These are phyloP conservation scores for Scotopteryx bipunctaria DNA, from an alignment of 2,888 invertebrate genomes.

Conservation along the genomic window DNA sequence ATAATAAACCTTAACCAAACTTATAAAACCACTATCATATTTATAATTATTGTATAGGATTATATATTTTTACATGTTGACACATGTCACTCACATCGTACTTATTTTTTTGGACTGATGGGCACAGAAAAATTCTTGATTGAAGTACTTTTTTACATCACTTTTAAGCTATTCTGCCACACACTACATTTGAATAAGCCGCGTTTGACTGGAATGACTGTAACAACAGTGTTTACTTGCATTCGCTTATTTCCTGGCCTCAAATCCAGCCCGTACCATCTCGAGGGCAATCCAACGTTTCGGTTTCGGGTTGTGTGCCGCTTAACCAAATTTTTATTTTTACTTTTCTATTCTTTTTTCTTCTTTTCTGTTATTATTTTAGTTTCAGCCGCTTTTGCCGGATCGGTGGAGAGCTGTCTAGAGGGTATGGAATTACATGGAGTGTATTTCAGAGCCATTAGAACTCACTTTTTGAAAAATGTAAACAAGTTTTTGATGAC, in stretches of 20 bases:
- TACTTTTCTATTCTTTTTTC: conserved; percentile 46
- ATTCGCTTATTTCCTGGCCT: conserved; percentile 50
- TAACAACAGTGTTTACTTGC: no score
- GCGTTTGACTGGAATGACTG: no score
- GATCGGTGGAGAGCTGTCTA: conserved; percentile 42
- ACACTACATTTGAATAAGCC: no score
- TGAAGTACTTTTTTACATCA: no score
- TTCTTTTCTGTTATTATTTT: conserved; percentile 67
- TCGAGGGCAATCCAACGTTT: conserved; percentile 78
- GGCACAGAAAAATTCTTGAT: no score
- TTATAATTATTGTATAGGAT: no score
- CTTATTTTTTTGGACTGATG: no score
- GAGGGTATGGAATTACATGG: conserved; percentile 22
- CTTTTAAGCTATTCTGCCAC: no score
- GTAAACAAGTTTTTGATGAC: neutral
- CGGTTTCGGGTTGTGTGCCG: conserved; percentile 73
- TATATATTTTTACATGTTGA: no score
- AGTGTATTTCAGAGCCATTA: conserved; percentile 23
- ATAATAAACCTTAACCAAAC: conserved; percentile 8
- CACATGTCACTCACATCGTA: no score
- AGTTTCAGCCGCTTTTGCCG: conserved; percentile 61
- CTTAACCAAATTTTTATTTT: conserved; percentile 65
- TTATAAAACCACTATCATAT: no score
- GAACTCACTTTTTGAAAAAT: neutral
- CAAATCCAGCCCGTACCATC: conserved; percentile 54